phyloP scores from a whole-genome alignment of 2,113 vertebrate species.

The Anguilla rostrata region DNA sequence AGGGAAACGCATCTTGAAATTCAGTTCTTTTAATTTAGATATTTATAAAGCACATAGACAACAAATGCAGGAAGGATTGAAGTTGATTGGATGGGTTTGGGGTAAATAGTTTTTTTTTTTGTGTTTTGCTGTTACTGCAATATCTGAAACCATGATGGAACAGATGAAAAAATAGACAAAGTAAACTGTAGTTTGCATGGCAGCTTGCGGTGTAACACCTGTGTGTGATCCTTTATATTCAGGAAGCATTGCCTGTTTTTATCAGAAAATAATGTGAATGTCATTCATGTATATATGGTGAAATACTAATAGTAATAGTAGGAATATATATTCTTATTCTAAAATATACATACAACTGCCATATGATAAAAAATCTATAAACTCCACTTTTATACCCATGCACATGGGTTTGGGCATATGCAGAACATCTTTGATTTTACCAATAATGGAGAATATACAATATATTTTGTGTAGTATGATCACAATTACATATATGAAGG shows the following conservation, averaged over 20 bases:
- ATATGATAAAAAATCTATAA: not conserved
- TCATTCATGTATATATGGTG: too few relatives aligned
- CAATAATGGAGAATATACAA: not conserved
- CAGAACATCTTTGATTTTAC: not conserved
- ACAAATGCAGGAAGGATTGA: not conserved
- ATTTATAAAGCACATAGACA: not conserved
- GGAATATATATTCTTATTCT: not conserved
- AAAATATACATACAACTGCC: not conserved
- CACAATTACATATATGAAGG: not conserved
- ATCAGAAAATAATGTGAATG: too few relatives aligned
- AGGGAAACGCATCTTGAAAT: not conserved
- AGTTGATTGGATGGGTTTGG: not conserved
- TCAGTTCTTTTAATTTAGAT: not conserved
- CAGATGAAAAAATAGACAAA: too few relatives aligned
- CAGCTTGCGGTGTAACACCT: too few relatives aligned
- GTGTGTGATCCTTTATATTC: too few relatives aligned
- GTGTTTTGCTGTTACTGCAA: not conserved
- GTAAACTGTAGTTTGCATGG: too few relatives aligned
- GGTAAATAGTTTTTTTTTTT: not conserved
- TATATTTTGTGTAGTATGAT: not conserved
- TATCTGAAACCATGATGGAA: not conserved
- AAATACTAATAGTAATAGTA: too few relatives aligned
- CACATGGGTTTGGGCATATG: not conserved
- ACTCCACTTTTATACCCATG: not conserved
- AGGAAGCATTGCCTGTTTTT: too few relatives aligned